Conservation (phyloP, 2,888 invertebrate species). For the Cataglyphis rosenhaueri region DNA sequence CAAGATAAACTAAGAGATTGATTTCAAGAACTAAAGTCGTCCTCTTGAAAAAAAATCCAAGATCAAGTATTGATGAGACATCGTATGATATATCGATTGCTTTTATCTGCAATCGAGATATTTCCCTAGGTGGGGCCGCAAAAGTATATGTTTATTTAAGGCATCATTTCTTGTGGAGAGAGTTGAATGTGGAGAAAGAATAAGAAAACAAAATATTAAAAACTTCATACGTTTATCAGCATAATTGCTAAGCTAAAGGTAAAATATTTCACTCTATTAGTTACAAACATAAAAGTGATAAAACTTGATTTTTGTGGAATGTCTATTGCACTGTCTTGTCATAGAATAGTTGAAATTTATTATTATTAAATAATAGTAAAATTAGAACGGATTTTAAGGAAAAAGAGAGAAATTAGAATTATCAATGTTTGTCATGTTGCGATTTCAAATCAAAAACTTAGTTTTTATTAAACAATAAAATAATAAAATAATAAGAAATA, state of each 20-base stretch:
- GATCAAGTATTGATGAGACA: slow-evolving; percentile 10
- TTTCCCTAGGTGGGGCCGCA: slow-evolving; percentile 35
- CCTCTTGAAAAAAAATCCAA: background rate
- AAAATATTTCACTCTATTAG: slow-evolving; percentile 16
- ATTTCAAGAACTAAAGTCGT: background rate
- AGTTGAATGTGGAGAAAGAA: background rate
- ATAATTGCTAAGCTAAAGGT: slow-evolving; percentile 16
- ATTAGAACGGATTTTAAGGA: slow-evolving; percentile 19
- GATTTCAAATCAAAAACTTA: slow-evolving; percentile 4
- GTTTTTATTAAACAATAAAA: background rate
- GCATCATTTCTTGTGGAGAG: background rate
- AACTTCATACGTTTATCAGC: slow-evolving; percentile 15
- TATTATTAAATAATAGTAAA: slow-evolving; percentile 27
- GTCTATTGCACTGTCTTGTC: background rate
- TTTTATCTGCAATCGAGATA: slow-evolving; percentile 40
- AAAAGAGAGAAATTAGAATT: background rate
- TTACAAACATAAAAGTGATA: slow-evolving; percentile 8
- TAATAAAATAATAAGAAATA: background rate
- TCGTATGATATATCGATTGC: slow-evolving; percentile 17
- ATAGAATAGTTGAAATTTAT: background rate
- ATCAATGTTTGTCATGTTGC: background rate
- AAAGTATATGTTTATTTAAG: slow-evolving; percentile 29
- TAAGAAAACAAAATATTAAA: slow-evolving; percentile 22
- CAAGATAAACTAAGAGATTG: background rate
- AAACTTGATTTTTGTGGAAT: slow-evolving; percentile 29